A percentile compares a stretch with the other conserved stretches of the same genome.
Conservation (phyloP, 2,888 invertebrate species). For the Chrysolina oricalcia region DNA sequence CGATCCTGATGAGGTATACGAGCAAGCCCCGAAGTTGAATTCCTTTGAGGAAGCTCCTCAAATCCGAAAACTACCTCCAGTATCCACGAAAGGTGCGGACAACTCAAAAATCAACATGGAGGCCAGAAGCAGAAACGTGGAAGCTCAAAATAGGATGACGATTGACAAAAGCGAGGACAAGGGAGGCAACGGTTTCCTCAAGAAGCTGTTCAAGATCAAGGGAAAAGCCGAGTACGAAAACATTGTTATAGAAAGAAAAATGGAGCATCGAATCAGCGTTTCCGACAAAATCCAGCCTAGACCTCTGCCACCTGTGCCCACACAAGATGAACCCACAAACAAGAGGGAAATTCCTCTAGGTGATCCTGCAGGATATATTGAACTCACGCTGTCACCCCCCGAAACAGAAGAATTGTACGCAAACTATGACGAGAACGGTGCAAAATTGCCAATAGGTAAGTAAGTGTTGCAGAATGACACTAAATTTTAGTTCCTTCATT, state of each 20-base stretch:
- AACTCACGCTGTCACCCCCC: not conserved
- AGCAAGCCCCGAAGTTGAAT: slow-evolving; percentile 24
- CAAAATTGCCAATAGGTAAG: not conserved
- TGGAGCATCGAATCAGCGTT: not conserved
- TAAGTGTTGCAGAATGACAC: too few species aligned
- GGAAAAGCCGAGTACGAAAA: not conserved
- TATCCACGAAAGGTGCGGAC: not conserved
- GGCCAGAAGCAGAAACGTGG: not conserved
- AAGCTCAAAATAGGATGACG: not conserved
- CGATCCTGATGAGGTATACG: slow-evolving; percentile 28
- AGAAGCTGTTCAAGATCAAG: not conserved
- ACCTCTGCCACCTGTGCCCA: not conserved
- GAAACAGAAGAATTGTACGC: not conserved
- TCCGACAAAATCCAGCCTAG: not conserved
- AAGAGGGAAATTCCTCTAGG: not conserved
- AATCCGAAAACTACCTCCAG: not conserved
- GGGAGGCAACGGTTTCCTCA: not conserved
- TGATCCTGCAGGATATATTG: slow-evolving; percentile 6
- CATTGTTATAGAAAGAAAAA: not conserved
- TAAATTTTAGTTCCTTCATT: too few species aligned
- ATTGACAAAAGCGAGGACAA: not conserved
- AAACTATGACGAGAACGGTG: not conserved
- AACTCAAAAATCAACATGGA: not conserved
- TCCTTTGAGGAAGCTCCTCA: too few species aligned
- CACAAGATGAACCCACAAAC: not conserved